Base-by-base conservation (phyloP, 2,888 invertebrate species). In the Apodemia zela region DNA sequence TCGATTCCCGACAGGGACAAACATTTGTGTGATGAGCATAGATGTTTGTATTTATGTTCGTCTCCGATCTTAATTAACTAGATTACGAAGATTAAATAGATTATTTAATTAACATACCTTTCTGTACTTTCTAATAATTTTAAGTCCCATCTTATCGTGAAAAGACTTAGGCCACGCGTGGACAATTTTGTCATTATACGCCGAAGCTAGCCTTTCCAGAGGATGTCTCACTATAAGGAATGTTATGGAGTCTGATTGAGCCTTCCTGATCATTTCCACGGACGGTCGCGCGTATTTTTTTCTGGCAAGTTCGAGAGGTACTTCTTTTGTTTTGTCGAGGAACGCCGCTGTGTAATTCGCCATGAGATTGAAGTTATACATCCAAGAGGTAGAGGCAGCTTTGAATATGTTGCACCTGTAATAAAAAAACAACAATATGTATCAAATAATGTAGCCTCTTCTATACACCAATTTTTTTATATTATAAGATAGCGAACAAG, bases 311-410 rank as follows among this genome's bases (percentile, higher is more conserved):
- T 94, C 94, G 69, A 97, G 91, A 61, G 96, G 95, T 61, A 97
- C 96, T 75, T 95, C 93, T 80, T 96, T 95, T 64, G 95, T 96
- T 76, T 95, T 95, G 78, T 94, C 94, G 72, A 97, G 88, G 86
- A 95, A 97, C 62, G 94, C 93, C 11, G 96, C 94, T 65, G 95
- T 94, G 83, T 97, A 96, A 73, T 97, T 97, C 10, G 97, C 97
- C 84, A 97, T 94, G 62, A 96, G 87, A 84, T 97, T 97, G 85
- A 97, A 97, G 86, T 97, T 97, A 86, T 97, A 97, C 95, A 97
- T 96, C 97, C 97, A 97, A 0, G 97, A 97, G 18, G 97, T 96
- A n/a, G 97, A 97, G 3, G 96, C 96, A 6, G 96, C 96, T 91
- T 96, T 96, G 80, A 96, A 96, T 67, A 96, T 94, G 78, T 96